These are phyloP conservation scores for Aurelia sp. DNA, from an alignment of 30 jellyfish, hydroid and myxozoan species.

Conservation along the genomic window DNA sequence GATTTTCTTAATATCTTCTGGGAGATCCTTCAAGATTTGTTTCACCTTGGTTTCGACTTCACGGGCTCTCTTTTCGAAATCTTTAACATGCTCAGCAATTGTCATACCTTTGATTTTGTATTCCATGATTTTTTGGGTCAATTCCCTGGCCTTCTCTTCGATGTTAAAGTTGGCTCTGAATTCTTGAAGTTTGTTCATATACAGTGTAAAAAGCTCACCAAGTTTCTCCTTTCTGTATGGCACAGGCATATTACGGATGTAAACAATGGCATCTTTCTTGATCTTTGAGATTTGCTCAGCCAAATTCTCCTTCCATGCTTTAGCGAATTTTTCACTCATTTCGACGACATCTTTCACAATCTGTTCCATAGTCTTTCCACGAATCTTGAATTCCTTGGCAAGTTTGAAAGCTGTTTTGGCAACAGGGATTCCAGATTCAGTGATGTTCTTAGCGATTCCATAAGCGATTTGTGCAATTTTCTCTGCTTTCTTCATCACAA, in stretches of 20 bases:
- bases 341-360: constrained; percentile 36
- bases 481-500: constrained; percentile 42
- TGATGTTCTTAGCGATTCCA: constrained; percentile 76
- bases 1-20: constrained; percentile 50
- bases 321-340: constrained; percentile 44
- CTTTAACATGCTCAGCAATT: constrained; percentile 62
- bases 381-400: constrained; percentile 89
- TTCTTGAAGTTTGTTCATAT: constrained; percentile 47
- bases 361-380: constrained; percentile 94
- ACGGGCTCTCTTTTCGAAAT: constrained; percentile 37
- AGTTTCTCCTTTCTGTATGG: constrained; percentile 93
- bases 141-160: constrained; percentile 59
- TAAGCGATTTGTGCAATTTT: constrained; percentile 39
- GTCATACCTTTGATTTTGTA: constrained; percentile 70
- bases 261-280: constrained; percentile 27
- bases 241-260: constrained; percentile 56
- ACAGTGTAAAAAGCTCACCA: constrained; percentile 62
- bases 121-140: constrained; percentile 43
- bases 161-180: constrained; percentile 68
- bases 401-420: constrained; percentile 86
- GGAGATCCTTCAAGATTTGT: constrained; percentile 39
- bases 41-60: constrained; percentile 31
- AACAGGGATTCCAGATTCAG: constrained; percentile 94
- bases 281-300: constrained; percentile 28
- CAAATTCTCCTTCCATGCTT: constrained; percentile 49